Percentiles rank a stretch among this genome's conserved stretches.
Evolutionary conservation across 2,113 vertebrate species (phyloP).

Genomic region (Macaca mulatta): DNA sequence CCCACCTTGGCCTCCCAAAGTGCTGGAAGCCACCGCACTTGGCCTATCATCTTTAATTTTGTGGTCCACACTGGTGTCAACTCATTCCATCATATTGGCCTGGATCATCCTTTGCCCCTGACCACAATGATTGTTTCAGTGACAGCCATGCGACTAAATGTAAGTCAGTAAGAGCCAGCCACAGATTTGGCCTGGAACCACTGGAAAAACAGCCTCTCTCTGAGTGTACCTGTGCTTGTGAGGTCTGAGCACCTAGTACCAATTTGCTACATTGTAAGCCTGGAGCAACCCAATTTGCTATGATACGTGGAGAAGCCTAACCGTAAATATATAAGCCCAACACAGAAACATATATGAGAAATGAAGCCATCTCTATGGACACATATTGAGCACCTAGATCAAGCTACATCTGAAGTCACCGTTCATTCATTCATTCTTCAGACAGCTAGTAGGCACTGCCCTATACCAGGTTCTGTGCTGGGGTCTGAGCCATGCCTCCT

Average conservation of each 20-base stretch:
- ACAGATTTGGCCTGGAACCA: background rate
- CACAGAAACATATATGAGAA: background rate
- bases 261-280: background rate
- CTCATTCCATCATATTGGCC: too few relatives aligned
- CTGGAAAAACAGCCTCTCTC: background rate
- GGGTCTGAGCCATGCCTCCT: background rate
- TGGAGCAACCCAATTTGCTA: background rate
- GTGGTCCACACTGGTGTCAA: background rate
- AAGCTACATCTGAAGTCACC: background rate
- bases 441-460: too few relatives aligned
- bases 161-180: background rate
- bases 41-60: background rate
- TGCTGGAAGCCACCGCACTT: too few relatives aligned
- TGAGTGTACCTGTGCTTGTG: too few relatives aligned
- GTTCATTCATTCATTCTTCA: background rate
- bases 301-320: background rate
- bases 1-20: too few relatives aligned
- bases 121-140: background rate
- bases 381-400: background rate
- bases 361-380: background rate
- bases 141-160: background rate
- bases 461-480: background rate
- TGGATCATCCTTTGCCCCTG: background rate
- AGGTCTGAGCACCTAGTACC: background rate
- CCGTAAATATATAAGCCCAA: background rate